phyloP scores from a whole-genome alignment of 2,888 invertebrate genomes.

The Blomia tropicalis region DNA sequence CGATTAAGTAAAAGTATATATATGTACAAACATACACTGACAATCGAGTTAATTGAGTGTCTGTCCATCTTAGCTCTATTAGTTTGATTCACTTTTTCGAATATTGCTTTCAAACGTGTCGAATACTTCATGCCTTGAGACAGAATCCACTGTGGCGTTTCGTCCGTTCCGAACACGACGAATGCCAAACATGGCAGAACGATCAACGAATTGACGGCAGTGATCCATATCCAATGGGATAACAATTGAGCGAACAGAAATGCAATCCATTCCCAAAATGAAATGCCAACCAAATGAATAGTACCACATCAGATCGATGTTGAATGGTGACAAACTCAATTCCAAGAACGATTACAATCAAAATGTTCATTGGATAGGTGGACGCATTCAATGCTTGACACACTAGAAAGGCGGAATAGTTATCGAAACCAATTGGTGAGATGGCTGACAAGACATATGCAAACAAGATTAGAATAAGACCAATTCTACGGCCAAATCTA shows the following conservation, averaged over 20 bases:
- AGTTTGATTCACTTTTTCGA: background rate
- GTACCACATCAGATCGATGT: background rate
- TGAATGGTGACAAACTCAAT: constrained; percentile 2
- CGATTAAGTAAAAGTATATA: background rate
- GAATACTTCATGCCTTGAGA: background rate
- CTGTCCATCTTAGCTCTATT: background rate
- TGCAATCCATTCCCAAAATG: constrained; percentile 13
- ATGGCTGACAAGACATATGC: background rate
- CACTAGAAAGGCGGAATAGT: constrained; percentile 2
- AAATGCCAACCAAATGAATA: background rate
- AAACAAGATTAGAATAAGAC: background rate
- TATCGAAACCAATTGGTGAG: background rate
- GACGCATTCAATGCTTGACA: constrained; percentile 3
- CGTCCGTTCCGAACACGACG: background rate
- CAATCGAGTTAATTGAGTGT: background rate
- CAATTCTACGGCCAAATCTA: background rate
- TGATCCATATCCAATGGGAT: background rate
- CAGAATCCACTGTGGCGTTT: constrained; percentile 12
- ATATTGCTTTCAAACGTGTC: background rate
- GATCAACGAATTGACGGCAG: background rate
- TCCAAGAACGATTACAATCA: background rate
- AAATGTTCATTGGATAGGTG: background rate
- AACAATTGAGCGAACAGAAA: background rate
- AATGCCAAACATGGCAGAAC: background rate
- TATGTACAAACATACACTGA: background rate